Base-by-base conservation (phyloP, 2,888 invertebrate species). In the Hydraecia micacea region DNA sequence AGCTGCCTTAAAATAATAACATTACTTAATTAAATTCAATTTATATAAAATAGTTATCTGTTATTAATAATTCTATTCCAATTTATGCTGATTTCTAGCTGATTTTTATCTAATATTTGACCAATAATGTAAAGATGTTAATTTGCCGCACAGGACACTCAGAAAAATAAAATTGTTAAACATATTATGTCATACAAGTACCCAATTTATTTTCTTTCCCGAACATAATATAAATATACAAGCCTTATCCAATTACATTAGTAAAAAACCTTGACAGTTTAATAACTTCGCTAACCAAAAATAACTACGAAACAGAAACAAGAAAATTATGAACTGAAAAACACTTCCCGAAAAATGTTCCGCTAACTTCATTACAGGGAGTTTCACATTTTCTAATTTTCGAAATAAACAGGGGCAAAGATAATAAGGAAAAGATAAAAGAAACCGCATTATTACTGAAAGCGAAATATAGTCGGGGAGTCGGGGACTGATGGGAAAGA, bases 371-470 rank as follows among this genome's bases (percentile, higher is more conserved):
- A 75, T 87, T 85, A 80, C 49, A 74, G 58, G 6, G 71, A 69
- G 63, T 75, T 85, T 68, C 81, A 75, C 77, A 77, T 77, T 85
- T 87, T 81, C 79, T 86, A 87, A 87, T 90, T 88, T 87, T 75
- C 81, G 67, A 85, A 89, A 88, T 89, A 89, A 89, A 89, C 87
- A 86, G 82, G 77, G 79, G 65, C 73, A 80, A 63, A 88, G 88
- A 88, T 90, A 90, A 90, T 86, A 89, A 90, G 90, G 88, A 86
- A 89, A 87, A 87, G 87, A 89, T 90, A 90, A 86, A 88, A 86
- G 87, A 80, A 84, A 86, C 84, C 88, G 66, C 87, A 87, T 85
- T 86, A 88, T 90, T 89, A 84, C 85, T 85, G 84, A 55, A 80
- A 87, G 86, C 81, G 84, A 80, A 84, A 90, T 79, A 78, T 87